Base-by-base conservation (phyloP, 1,140 invertebrate genomes). In the Nixonia krombeini region DNA sequence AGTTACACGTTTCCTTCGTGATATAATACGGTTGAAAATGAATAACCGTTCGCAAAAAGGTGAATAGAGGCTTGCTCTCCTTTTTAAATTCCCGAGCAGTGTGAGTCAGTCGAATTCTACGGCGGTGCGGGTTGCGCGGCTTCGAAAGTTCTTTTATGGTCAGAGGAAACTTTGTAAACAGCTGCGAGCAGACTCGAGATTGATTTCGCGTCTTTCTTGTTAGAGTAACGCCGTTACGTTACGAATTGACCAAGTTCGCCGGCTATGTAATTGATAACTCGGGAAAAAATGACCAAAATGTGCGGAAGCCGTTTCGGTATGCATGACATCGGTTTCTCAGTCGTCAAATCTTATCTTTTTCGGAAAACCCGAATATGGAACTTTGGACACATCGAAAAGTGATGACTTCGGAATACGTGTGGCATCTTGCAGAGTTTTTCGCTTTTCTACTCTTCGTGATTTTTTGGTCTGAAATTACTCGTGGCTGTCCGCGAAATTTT, bases 131-230 rank as follows among this genome's bases (percentile, higher is more conserved):
- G 50, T 53, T 61, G 49, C 41, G 29, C 35, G 23, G 58, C 26
- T 62, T 62, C 44, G 42, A 53, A 53, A 49, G 44, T 49, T 55
- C 50, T 62, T 62, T 62, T 62, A 62, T 53, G 51, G 38, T 45
- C 50, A 38, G 35, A 55, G 31, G 25, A 49, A 63, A 63, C 51
- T 63, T 55, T 63, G 59, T 50, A 63, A 63, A 63, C 59, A 63
- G 51, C 59, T 63, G 59, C 46, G 40, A 63, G 51, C 51, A 50
- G 40, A 13, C 40, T 44, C 12, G 26, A 63, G 59, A 63, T 63
- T 63, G 59, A 63, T 63, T 55, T 50, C 41, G 50, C 55, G 52
- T 50, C 45, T 55, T 50, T 56, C 38, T 56, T 51, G 38, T 45
- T 16, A 62, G 50, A 49, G 16, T 49, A 44, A 62, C 55, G 58